Conservation (phyloP, 2,888 invertebrate genomes). For the Celastrina argiolus region DNA sequence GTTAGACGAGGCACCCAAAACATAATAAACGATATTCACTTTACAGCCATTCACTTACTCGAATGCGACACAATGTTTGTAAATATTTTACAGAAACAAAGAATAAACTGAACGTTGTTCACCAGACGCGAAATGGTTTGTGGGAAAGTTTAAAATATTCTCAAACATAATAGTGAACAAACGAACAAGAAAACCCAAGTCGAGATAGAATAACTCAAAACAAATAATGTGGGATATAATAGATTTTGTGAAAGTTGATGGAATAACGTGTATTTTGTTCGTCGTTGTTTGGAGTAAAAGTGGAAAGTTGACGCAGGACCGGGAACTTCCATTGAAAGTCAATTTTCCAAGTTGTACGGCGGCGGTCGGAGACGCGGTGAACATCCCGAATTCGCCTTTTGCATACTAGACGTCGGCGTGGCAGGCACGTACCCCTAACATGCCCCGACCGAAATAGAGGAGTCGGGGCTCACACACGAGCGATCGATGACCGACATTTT, state of each 20-base stretch:
- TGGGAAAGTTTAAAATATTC: constrained; percentile 16
- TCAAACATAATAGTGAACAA: constrained; percentile 8
- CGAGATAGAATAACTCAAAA: constrained; percentile 26
- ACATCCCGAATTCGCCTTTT: constrained; percentile 49
- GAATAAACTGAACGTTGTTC: not conserved
- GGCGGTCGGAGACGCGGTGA: constrained; percentile 45
- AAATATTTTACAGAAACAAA: not conserved
- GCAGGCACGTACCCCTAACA: constrained; percentile 43
- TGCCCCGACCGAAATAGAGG: constrained; percentile 30
- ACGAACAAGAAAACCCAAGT: constrained; percentile 14
- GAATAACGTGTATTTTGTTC: constrained; percentile 35
- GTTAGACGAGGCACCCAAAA: not conserved
- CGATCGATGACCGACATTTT: too few species aligned
- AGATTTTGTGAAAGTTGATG: constrained; percentile 36
- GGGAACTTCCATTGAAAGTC: constrained; percentile 65
- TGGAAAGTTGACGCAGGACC: constrained; percentile 55
- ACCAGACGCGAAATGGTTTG: not conserved
- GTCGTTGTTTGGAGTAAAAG: constrained; percentile 47
- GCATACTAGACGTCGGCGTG: constrained; percentile 49
- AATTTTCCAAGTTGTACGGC: constrained; percentile 63
- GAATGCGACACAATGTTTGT: not conserved
- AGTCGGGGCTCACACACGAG: too few species aligned
- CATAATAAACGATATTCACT: not conserved
- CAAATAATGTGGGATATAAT: constrained; percentile 33
- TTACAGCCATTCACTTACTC: not conserved